Conservation (phyloP, 2,797 vertebrate species). For the Liasis olivaceus region DNA sequence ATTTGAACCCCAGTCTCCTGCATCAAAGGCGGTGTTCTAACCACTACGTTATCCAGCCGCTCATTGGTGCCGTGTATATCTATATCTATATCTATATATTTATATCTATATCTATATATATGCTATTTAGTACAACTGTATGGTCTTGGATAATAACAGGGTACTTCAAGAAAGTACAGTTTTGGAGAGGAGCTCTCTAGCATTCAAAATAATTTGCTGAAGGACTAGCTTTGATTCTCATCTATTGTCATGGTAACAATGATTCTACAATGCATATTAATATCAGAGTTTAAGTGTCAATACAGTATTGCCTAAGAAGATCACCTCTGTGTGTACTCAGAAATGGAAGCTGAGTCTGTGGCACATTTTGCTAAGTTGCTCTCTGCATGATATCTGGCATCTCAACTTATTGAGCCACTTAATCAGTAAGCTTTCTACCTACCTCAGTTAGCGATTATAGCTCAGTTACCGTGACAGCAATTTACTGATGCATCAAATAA, state of each 20-base stretch:
- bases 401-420: not conserved
- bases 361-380: not conserved
- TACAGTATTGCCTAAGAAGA: not conserved
- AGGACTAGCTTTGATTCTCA: slow-evolving; percentile 17
- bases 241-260: slow-evolving; percentile 34
- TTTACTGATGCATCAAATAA: not conserved
- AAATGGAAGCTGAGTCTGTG: not conserved
- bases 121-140: not conserved
- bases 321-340: not conserved
- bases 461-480: not conserved
- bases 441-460: not conserved
- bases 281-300: not conserved
- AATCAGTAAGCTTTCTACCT: not conserved
- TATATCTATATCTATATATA: no score
- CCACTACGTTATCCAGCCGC: no score
- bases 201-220: not conserved
- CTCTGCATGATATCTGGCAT: not conserved
- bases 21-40: no score
- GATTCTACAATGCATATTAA: slow-evolving; percentile 5
- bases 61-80: no score
- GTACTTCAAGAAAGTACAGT: not conserved
- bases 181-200: not conserved
- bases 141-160: not conserved
- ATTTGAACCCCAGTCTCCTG: no score
- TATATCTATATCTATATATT: no score